phyloP scores from a whole-genome alignment of 2,113 vertebrate species.

The Colossoma macropomum region DNA sequence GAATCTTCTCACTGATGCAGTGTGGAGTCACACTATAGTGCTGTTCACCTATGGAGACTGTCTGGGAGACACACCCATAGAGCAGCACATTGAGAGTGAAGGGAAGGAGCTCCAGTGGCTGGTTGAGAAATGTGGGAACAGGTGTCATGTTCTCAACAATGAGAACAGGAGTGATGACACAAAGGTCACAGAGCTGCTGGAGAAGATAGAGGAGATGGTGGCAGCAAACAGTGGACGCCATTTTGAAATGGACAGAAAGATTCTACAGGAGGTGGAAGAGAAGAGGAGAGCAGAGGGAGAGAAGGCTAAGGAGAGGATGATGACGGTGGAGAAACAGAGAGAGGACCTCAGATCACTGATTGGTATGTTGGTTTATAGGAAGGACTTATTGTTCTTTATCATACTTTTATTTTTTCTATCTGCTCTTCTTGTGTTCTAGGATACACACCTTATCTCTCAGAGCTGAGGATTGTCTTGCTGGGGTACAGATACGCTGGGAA shows the following conservation, averaged over 20 bases:
- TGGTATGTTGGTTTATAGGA: neutral
- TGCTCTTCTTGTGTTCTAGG: neutral
- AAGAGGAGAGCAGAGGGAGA: neutral
- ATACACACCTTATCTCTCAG: neutral
- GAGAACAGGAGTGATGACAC: neutral
- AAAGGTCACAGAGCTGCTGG: slow-evolving; percentile 32
- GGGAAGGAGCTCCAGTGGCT: slow-evolving; percentile 24
- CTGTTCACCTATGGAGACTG: slow-evolving; percentile 34
- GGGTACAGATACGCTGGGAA: neutral
- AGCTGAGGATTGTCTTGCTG: slow-evolving; percentile 4
- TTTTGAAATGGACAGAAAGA: neutral
- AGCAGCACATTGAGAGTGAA: too few relatives aligned
- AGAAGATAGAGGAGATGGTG: too few relatives aligned
- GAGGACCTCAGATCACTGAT: neutral
- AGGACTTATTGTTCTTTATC: neutral
- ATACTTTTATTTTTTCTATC: too few relatives aligned
- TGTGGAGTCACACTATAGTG: slow-evolving; percentile 35
- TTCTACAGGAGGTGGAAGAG: neutral
- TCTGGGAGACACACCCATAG: too few relatives aligned
- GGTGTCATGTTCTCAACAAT: slow-evolving; percentile 33
- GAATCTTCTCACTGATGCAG: neutral
- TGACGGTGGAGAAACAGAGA: neutral
- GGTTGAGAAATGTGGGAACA: slow-evolving; percentile 25
- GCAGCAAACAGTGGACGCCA: slow-evolving; percentile 16
- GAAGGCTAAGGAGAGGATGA: neutral